A percentile compares a stretch with the other conserved stretches of the same genome.
phyloP scores from a whole-genome alignment of 92 coral and sea anemone species.

The Zoanthus sociatus region DNA sequence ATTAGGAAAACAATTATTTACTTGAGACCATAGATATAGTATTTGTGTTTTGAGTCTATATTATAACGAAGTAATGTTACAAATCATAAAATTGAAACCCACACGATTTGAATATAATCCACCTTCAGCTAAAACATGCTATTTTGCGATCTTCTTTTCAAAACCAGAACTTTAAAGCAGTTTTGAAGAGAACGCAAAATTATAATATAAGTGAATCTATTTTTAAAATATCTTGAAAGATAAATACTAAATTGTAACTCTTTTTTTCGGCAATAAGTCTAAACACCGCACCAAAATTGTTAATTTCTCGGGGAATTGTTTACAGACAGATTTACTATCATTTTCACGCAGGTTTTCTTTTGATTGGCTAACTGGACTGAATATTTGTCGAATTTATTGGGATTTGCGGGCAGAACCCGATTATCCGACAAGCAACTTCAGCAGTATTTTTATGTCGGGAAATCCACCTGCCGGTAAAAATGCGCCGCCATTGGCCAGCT shows the following conservation, averaged over 20 bases:
- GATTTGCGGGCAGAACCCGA: conserved; percentile 81
- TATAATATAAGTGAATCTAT: neutral
- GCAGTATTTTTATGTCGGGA: conserved; percentile 75
- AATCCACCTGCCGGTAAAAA: conserved; percentile 74
- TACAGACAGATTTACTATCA: conserved; percentile 16
- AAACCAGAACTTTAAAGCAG: neutral
- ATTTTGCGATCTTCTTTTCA: neutral
- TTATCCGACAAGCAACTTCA: conserved; percentile 81
- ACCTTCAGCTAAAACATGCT: neutral
- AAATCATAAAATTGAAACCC: too few species aligned
- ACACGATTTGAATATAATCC: too few species aligned
- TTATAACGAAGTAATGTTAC: too few species aligned
- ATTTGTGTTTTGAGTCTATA: too few species aligned
- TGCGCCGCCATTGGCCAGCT: conserved; percentile 63
- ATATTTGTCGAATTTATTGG: conserved; percentile 69
- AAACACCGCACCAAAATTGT: conserved; percentile 10
- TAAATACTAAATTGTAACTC: neutral
- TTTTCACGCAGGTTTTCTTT: neutral
- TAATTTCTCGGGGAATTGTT: conserved; percentile 27
- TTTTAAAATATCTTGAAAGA: conserved; percentile 4
- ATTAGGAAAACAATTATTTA: neutral
- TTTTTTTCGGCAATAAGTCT: neutral
- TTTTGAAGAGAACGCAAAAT: neutral
- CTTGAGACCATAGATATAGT: too few species aligned
- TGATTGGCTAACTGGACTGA: conserved; percentile 37